These are phyloP conservation scores for Megastigmus dorsalis DNA, from an alignment of 2,888 invertebrate species.

Conservation along the genomic window DNA sequence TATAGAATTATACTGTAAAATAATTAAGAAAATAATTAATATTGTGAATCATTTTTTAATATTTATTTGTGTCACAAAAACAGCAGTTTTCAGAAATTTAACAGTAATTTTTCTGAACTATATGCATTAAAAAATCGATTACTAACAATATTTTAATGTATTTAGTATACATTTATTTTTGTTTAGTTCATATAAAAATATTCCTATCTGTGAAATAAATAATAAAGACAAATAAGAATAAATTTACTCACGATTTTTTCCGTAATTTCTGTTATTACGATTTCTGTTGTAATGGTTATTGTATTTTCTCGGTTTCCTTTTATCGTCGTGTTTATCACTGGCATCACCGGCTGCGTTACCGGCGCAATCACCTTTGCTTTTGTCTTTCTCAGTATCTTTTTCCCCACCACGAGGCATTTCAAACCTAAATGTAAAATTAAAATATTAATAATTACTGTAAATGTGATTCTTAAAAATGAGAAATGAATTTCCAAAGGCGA, in stretches of 20 bases:
- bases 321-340: conserved; percentile 35
- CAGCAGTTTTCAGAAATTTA: too few relatives aligned
- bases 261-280: conserved; percentile 44
- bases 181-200: neutral
- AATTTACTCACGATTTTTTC: conserved; percentile 50
- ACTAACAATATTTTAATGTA: too few relatives aligned
- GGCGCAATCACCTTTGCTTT: conserved; percentile 27
- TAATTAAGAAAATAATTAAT: neutral
- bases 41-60: too few relatives aligned
- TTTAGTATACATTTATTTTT: too few relatives aligned
- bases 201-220: neutral
- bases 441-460: neutral
- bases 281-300: conserved; percentile 23
- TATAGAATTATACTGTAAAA: neutral
- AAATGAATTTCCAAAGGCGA: too few relatives aligned
- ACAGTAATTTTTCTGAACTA: too few relatives aligned
- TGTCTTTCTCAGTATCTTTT: conserved; percentile 22
- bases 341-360: conserved; percentile 20
- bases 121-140: neutral
- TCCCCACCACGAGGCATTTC: conserved; percentile 40
- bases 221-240: neutral
- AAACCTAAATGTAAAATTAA: too few relatives aligned
- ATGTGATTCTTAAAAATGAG: neutral
- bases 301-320: conserved; percentile 30
- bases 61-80: too few relatives aligned